A percentile compares a stretch with the other conserved stretches of the same genome.
Evolutionary conservation across 1,140 invertebrate genomes (phyloP).

Genomic region (Pseudachorutes palmiensis): DNA sequence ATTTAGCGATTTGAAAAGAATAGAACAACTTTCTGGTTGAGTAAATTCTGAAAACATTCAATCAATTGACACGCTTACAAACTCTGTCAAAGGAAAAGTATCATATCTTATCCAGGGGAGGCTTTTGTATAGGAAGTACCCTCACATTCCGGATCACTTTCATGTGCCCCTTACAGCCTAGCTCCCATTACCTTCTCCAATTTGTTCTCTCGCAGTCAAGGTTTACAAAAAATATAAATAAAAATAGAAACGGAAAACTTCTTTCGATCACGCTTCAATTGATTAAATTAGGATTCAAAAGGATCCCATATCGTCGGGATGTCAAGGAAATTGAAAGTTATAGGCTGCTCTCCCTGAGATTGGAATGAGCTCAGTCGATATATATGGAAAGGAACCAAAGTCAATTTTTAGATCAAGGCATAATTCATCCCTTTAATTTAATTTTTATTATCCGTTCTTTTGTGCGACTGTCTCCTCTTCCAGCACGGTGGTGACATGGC

Average conservation of each 20-base stretch:
- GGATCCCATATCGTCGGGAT: neutral
- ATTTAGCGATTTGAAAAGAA: constrained; percentile 28
- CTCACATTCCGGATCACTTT: constrained; percentile 1
- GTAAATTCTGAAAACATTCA: constrained; percentile 25
- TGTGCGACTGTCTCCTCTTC: neutral
- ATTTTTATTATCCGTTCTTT: neutral
- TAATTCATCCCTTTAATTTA: constrained; percentile 2
- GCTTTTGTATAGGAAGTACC: neutral
- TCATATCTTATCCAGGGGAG: constrained; percentile 1
- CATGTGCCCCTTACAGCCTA: no score
- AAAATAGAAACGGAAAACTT: neutral
- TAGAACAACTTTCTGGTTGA: constrained; percentile 35
- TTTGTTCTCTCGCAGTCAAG: neutral
- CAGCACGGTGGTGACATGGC: neutral
- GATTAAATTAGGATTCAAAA: constrained; percentile 4
- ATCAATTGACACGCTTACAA: constrained; percentile 35
- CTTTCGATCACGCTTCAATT: constrained; percentile 10
- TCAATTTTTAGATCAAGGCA: neutral
- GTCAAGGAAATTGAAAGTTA: neutral
- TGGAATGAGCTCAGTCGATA: neutral
- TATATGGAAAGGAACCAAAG: neutral
- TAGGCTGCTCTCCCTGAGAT: no score
- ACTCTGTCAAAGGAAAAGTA: constrained; percentile 4
- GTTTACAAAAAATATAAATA: neutral
- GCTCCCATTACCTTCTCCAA: neutral